These are phyloP conservation scores for Grantiella picta DNA, from an alignment of 2,113 vertebrate species.

Conservation along the genomic window DNA sequence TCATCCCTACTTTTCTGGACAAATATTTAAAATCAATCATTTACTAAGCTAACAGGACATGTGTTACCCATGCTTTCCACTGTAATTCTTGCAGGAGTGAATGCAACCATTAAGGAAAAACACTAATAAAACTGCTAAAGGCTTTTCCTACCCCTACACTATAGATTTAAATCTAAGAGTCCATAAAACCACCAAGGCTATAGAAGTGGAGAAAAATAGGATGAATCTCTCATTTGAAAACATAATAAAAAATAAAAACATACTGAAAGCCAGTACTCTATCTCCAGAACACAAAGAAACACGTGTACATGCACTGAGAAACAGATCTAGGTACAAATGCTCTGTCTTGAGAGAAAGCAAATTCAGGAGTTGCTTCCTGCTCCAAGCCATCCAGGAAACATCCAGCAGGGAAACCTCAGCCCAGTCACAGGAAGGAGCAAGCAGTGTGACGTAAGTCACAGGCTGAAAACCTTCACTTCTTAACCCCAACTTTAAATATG, in stretches of 20 bases:
- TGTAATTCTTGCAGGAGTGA: background rate
- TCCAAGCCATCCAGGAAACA: background rate
- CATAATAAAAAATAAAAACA: background rate
- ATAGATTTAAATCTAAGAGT: background rate
- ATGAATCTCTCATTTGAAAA: background rate
- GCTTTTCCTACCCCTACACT: background rate
- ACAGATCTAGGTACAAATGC: background rate
- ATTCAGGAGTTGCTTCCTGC: background rate
- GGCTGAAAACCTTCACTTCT: background rate
- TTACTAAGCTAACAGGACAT: background rate
- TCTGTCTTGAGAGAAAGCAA: background rate
- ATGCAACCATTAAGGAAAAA: background rate
- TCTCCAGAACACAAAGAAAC: background rate
- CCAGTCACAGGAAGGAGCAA: background rate
- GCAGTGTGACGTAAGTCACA: background rate
- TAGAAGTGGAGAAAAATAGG: background rate
- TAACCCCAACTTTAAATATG: background rate
- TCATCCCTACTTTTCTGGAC: background rate
- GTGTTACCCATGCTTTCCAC: background rate
- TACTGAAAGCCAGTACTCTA: background rate
- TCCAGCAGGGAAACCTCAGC: background rate
- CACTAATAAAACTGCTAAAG: background rate
- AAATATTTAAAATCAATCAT: background rate
- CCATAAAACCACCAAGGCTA: background rate
- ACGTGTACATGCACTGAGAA: background rate